Evolutionary conservation across 2,888 invertebrate genomes (phyloP), one percentile per base, ranked within the genome.

Genomic region (Pharmacophagus antenor): DNA sequence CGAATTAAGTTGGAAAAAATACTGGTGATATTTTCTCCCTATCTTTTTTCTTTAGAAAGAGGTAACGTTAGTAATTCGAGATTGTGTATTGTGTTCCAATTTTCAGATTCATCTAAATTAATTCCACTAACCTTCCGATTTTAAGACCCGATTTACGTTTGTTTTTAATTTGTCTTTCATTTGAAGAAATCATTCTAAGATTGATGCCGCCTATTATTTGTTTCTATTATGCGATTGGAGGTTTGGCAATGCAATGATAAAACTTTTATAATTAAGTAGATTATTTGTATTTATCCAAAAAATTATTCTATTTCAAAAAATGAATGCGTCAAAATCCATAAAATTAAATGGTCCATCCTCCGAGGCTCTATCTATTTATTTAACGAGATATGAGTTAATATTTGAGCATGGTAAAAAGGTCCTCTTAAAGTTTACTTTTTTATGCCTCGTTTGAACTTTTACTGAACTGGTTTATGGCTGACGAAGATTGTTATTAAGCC

Each of bases 321-420:
- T n/a, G n/a, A n/a, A n/a, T n/a, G n/a, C 27, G 27, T 10, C 5
- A 5, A 61, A 56, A 63, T 56, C 64, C 66, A 66, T 48, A 20
- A 31, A 57, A 48, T 20, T 51, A 25, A 57, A 44, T 42, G 23
- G 56, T 48, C 61, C 61, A 59, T 62, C 65, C 69, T n/a, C n/a
- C n/a, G n/a, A n/a, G n/a, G n/a, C n/a, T n/a, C n/a, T n/a, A 69
- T 73, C 73, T 74, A 76, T 73, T 71, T 68, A 66, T 71, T 74
- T 71, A 70, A 74, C 7, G 70, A 70, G 70, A 73, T 71, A 74
- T 71, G 72, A 77, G 70, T 75, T 75, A 81, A 84, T 80, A 83
- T 84, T 81, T 79, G 78, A 73, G 71, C 77, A 66, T 72, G 74
- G 74, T 72, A 76, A 69, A 65, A 67, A 76, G 74, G 73, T 73